Conservation (phyloP, 1,140 invertebrate genomes). For the Cecropterus lyciades region DNA sequence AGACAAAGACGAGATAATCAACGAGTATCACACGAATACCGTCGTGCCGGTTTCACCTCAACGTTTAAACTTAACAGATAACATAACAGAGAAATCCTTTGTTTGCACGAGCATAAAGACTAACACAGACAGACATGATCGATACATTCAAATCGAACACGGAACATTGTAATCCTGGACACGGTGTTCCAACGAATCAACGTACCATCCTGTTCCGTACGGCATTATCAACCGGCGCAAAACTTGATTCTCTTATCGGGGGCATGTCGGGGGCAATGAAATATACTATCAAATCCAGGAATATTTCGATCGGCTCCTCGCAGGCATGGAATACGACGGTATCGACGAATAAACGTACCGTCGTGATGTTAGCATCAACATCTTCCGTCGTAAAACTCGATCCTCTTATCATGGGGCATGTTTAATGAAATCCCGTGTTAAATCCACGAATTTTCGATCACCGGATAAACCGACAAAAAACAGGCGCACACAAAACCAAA, state of each 20-base stretch:
- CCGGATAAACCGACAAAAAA: background rate
- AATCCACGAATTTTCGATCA: background rate
- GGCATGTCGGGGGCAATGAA: too few relatives aligned
- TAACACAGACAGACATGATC: conserved; percentile 20
- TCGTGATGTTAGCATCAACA: too few relatives aligned
- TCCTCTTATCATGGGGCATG: too few relatives aligned
- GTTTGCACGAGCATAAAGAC: conserved; percentile 36
- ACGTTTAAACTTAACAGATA: conserved; percentile 51
- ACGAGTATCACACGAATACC: background rate
- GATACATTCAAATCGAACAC: conserved; percentile 47
- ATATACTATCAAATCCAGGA: too few relatives aligned
- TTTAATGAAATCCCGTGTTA: too few relatives aligned
- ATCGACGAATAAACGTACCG: too few relatives aligned
- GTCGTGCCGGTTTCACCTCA: conserved; percentile 9
- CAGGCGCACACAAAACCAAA: conserved; percentile 48
- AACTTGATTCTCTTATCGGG: too few relatives aligned
- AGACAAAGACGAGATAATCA: too few relatives aligned
- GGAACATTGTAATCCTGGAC: conserved; percentile 49
- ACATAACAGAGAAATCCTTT: conserved; percentile 51
- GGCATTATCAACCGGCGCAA: too few relatives aligned
- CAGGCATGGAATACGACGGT: too few relatives aligned
- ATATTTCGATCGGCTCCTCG: too few relatives aligned
- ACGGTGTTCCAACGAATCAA: conserved; percentile 27
- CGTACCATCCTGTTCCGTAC: conserved; percentile 36
- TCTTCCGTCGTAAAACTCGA: too few relatives aligned